Conservation (phyloP, 2,797 vertebrate species). For the Delichon dasypus region DNA sequence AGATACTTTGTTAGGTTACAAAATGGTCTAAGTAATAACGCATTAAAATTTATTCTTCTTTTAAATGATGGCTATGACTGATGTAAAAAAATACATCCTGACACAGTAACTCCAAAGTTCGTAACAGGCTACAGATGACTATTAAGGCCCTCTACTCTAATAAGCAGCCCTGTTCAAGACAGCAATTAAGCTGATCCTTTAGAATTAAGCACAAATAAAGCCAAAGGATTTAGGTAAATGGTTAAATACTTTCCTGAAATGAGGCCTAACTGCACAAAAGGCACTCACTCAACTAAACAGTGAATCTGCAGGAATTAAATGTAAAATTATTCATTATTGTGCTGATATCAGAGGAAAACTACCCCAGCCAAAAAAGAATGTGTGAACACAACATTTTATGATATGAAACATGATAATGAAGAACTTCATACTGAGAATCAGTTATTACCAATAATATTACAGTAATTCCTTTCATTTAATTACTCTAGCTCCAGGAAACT, state of each 20-base stretch:
- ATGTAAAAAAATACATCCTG: slow-evolving; percentile 36
- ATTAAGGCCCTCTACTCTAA: not conserved
- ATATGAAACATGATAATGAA: not conserved
- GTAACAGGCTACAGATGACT: not conserved
- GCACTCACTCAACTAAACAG: slow-evolving; percentile 32
- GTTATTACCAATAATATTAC: slow-evolving; percentile 38
- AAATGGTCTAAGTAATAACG: not conserved
- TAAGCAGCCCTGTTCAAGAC: not conserved
- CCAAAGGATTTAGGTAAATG: not conserved
- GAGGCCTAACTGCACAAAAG: not conserved
- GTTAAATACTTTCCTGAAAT: not conserved
- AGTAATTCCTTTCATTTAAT: slow-evolving; percentile 42
- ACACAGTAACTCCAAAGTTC: slow-evolving; percentile 32
- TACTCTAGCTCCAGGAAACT: slow-evolving; percentile 10
- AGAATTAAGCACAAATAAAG: not conserved
- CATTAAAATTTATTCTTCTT: slow-evolving; percentile 9
- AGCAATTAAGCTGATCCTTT: slow-evolving; percentile 10
- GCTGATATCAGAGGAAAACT: slow-evolving; percentile 44
- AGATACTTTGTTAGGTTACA: not conserved
- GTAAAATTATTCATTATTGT: slow-evolving; percentile 53
- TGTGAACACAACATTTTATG: not conserved
- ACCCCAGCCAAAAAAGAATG: slow-evolving; percentile 17
- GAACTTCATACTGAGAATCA: slow-evolving; percentile 21
- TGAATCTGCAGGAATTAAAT: not conserved
- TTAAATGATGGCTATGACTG: slow-evolving; percentile 42